phyloP scores from a whole-genome alignment of 1,140 invertebrate species.

The Dendrolimus kikuchii region DNA sequence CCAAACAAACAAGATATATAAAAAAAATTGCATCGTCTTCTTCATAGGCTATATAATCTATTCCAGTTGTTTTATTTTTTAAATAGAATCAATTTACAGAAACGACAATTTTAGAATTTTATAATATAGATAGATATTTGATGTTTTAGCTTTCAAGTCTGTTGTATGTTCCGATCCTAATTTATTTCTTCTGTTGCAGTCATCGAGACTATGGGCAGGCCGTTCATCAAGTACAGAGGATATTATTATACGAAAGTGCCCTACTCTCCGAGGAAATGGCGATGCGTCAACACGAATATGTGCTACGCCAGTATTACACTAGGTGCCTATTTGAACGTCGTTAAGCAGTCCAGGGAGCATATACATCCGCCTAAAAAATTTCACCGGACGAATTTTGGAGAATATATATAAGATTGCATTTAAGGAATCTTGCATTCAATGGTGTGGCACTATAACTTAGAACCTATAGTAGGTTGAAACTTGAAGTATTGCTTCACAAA shows the following conservation, averaged over 20 bases:
- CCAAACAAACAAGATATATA: no score
- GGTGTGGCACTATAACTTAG: neutral
- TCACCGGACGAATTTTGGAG: neutral
- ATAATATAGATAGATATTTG: no score
- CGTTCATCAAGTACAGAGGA: constrained; percentile 2
- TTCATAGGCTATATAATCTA: no score
- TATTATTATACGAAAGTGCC: constrained; percentile 2
- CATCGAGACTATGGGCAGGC: neutral
- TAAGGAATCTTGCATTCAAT: neutral
- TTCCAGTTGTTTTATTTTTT: no score
- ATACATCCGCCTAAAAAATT: constrained; percentile 2
- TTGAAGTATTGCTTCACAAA: no score
- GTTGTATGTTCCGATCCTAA: no score
- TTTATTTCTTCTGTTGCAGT: no score
- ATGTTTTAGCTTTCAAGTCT: no score
- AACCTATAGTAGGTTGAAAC: neutral
- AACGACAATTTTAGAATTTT: no score
- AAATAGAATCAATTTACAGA: no score
- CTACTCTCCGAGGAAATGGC: neutral
- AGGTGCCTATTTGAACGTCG: neutral
- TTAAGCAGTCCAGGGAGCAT: constrained; percentile 1
- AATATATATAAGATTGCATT: neutral
- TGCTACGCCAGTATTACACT: neutral
- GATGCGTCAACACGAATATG: constrained; percentile 5
- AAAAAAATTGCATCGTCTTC: no score